A percentile compares a stretch with the other conserved stretches of the same genome.
These are phyloP conservation scores for Pavo muticus DNA, from an alignment of 2,113 vertebrate species.

Conservation along the genomic window DNA sequence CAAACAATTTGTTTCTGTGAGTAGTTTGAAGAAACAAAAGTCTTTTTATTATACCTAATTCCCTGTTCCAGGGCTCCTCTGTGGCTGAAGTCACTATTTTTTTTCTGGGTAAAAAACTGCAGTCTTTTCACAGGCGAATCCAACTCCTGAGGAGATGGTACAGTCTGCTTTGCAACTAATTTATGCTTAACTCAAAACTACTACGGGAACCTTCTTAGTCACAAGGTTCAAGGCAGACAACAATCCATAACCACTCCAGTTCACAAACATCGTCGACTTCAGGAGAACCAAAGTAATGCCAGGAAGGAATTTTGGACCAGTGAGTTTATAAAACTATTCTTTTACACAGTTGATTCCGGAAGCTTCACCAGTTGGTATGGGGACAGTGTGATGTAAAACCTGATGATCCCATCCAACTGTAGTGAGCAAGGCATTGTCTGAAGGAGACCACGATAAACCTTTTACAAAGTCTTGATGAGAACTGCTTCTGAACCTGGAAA, in stretches of 20 bases:
- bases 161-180: constrained; percentile 40
- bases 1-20: not conserved
- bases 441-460: constrained; percentile 89
- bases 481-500: constrained; percentile 83
- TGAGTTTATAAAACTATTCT: constrained; percentile 71
- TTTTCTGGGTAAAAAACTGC: not conserved
- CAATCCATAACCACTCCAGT: not conserved
- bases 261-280: constrained; percentile 34
- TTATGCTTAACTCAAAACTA: constrained; percentile 23
- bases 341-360: constrained; percentile 66
- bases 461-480: constrained; percentile 92
- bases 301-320: constrained; percentile 25
- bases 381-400: constrained; percentile 89
- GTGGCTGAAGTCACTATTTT: constrained; percentile 19
- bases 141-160: not conserved
- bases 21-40: not conserved
- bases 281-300: constrained; percentile 38
- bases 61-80: constrained; percentile 9
- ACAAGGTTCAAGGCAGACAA: not conserved
- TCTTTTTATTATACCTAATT: not conserved
- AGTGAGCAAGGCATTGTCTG: constrained; percentile 85
- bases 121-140: constrained; percentile 9
- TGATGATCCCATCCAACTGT: constrained; percentile 97
- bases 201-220: constrained; percentile 42
- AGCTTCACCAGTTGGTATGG: constrained; percentile 55